Evolutionary conservation across 2,113 vertebrate species (phyloP).

Genomic region (Lampris megalopsis): DNA sequence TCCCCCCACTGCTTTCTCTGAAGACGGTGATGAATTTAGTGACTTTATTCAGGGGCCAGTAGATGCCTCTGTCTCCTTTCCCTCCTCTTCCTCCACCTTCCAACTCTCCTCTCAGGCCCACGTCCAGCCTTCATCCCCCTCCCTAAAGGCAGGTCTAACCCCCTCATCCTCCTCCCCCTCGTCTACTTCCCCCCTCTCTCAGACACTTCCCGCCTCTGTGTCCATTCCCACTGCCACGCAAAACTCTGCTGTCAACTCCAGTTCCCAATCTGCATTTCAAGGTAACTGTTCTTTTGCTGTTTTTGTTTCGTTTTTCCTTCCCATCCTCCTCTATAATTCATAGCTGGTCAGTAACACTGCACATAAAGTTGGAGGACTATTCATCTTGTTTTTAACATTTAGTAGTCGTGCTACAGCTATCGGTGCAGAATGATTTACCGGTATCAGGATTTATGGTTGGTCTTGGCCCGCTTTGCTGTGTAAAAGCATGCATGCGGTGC

Average conservation of each 20-base stretch:
- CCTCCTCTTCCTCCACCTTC: slow-evolving; percentile 75
- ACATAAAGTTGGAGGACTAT: neutral
- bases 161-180: slow-evolving; percentile 40
- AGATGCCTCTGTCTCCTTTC: slow-evolving; percentile 79
- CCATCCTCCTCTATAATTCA: slow-evolving; percentile 32
- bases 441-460: slow-evolving; percentile 12
- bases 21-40: slow-evolving; percentile 94
- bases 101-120: slow-evolving; percentile 62
- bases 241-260: slow-evolving; percentile 86
- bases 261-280: slow-evolving; percentile 84
- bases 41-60: slow-evolving; percentile 96
- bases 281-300: slow-evolving; percentile 78
- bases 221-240: slow-evolving; percentile 76
- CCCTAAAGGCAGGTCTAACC: slow-evolving; percentile 77
- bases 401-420: slow-evolving; percentile 15
- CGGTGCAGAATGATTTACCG: slow-evolving; percentile 30
- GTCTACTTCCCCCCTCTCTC: slow-evolving; percentile 51
- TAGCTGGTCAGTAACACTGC: slow-evolving; percentile 6
- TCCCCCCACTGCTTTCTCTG: slow-evolving; percentile 86
- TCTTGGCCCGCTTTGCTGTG: slow-evolving; percentile 29
- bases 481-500: slow-evolving; percentile 50
- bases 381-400: neutral
- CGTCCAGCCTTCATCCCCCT: slow-evolving; percentile 71
- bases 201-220: slow-evolving; percentile 73
- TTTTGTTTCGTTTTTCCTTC: slow-evolving; percentile 57